phyloP scores from a whole-genome alignment of 1,140 invertebrate genomes.

The Pinna nobilis region DNA sequence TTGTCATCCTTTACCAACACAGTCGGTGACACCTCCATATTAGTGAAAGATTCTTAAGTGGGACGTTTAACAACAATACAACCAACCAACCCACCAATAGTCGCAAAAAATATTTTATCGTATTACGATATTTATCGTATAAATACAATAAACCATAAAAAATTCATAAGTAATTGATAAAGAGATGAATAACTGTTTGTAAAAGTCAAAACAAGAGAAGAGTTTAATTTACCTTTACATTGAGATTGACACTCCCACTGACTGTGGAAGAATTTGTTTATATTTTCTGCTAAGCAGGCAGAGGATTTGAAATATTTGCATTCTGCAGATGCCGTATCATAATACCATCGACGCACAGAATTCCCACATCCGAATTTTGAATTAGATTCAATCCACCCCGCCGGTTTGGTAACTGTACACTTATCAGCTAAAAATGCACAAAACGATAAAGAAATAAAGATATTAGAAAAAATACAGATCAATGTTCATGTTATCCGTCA shows the following conservation, averaged over 20 bases:
- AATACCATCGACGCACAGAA: constrained; percentile 9
- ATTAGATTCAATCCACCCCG: neutral
- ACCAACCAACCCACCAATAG: too few relatives aligned
- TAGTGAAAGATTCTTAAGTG: too few relatives aligned
- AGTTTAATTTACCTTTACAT: constrained; percentile 23
- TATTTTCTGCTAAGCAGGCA: constrained; percentile 9
- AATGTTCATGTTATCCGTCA: too few relatives aligned
- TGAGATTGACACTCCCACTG: constrained; percentile 27
- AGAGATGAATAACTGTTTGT: neutral
- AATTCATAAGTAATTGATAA: neutral
- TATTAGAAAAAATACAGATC: too few relatives aligned
- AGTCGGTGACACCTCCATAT: too few relatives aligned
- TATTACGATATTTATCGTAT: too few relatives aligned
- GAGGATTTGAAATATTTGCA: constrained; percentile 31
- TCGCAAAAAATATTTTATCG: too few relatives aligned
- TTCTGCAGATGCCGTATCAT: neutral
- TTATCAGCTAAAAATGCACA: neutral
- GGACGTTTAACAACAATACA: too few relatives aligned
- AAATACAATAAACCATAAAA: too few relatives aligned
- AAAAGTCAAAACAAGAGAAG: neutral
- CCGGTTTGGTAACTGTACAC: neutral
- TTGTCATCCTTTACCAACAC: too few relatives aligned
- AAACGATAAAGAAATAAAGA: too few relatives aligned
- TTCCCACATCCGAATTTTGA: constrained; percentile 15
- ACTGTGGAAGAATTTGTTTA: constrained; percentile 2